Percentiles rank a stretch among this genome's conserved stretches.
phyloP scores from a whole-genome alignment of 2,888 invertebrate species.

The Dryococelus australis region DNA sequence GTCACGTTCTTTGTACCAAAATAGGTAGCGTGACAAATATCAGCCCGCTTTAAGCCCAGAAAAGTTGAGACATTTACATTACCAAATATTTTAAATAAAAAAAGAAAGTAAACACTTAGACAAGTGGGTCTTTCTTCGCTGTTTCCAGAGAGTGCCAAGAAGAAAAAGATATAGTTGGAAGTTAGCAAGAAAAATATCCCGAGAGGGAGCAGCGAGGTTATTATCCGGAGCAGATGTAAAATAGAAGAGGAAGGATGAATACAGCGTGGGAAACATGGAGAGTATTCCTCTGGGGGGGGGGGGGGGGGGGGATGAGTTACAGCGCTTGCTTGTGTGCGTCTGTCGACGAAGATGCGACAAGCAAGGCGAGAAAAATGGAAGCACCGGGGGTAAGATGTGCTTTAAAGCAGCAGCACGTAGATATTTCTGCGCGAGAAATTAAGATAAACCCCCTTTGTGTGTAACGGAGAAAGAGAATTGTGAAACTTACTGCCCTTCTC shows the following conservation, averaged over 20 bases:
- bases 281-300: not conserved
- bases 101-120: not conserved
- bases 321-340: not conserved
- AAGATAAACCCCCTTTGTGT: constrained; percentile 1
- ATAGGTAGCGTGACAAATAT: too few species aligned
- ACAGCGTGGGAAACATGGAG: not conserved
- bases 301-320: too few species aligned
- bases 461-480: not conserved
- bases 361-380: not conserved
- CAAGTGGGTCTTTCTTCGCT: not conserved
- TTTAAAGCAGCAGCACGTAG: not conserved
- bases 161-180: not conserved
- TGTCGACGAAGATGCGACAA: not conserved
- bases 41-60: not conserved
- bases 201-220: not conserved
- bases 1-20: too few species aligned
- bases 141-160: not conserved
- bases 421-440: not conserved
- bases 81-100: not conserved
- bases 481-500: not conserved
- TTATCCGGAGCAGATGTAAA: constrained; percentile 16
- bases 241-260: not conserved
- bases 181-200: not conserved
- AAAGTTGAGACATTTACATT: not conserved
- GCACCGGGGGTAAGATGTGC: not conserved